Evolutionary conservation across 2,797 vertebrate species (phyloP).

Genomic region (Sebastes matsubarae): DNA sequence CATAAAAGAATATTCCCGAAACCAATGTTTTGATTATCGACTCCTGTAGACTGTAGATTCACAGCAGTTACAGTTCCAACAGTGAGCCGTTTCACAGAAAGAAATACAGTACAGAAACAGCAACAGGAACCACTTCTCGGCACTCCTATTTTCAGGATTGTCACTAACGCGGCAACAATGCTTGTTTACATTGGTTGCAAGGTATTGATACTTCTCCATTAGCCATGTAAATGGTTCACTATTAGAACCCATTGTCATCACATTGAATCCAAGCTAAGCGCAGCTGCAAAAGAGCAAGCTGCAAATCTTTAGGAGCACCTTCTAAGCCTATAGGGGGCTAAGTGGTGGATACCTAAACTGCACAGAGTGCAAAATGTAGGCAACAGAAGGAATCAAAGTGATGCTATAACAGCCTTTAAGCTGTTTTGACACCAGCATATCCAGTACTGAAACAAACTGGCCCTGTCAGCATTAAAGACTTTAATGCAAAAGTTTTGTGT

Average conservation of each 20-base stretch:
- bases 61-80: not conserved
- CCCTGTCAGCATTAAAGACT: not conserved
- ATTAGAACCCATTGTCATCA: not conserved
- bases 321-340: not conserved
- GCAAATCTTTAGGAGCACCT: not conserved
- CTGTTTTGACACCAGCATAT: not conserved
- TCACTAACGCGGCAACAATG: not conserved
- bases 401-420: not conserved
- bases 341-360: not conserved
- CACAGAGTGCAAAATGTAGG: not conserved
- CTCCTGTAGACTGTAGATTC: not conserved
- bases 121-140: too few relatives aligned
- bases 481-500: not conserved
- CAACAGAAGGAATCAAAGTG: not conserved
- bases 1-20: not conserved
- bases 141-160: too few relatives aligned
- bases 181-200: not conserved
- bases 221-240: not conserved
- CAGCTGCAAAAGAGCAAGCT: not conserved
- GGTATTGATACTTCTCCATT: not conserved
- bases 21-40: not conserved
- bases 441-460: not conserved
- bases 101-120: not conserved
- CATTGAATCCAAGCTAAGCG: not conserved
- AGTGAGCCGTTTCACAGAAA: not conserved